These are phyloP conservation scores for Eupithecia subumbrata DNA, from an alignment of 2,888 invertebrate species.

Conservation along the genomic window DNA sequence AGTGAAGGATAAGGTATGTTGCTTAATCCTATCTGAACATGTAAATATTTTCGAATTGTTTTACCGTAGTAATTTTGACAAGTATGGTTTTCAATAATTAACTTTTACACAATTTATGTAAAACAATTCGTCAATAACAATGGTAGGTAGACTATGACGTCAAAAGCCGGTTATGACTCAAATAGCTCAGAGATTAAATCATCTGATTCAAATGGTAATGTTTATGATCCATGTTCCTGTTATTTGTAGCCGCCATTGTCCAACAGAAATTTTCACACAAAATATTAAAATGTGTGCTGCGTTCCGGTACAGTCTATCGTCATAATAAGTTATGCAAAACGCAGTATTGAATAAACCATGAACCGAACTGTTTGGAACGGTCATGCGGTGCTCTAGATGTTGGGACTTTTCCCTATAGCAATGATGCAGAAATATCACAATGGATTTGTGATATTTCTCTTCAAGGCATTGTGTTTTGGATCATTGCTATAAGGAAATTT, in stretches of 20 bases:
- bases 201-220: conserved; percentile 29
- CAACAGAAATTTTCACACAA: conserved; percentile 40
- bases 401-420: conserved; percentile 31
- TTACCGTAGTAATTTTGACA: not conserved
- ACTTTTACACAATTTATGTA: not conserved
- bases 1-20: not conserved
- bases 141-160: not conserved
- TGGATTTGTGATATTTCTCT: not conserved
- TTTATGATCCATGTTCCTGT: conserved; percentile 29
- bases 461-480: not conserved
- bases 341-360: conserved; percentile 45
- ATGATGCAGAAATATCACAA: conserved; percentile 18
- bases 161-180: not conserved
- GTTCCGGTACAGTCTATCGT: conserved; percentile 39
- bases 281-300: conserved; percentile 42
- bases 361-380: conserved; percentile 45
- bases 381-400: conserved; percentile 45
- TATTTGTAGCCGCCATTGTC: conserved; percentile 34
- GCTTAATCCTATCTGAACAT: not conserved
- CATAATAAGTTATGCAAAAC: conserved; percentile 46
- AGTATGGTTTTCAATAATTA: not conserved
- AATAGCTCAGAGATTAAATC: conserved; percentile 13
- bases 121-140: conserved; percentile 2
- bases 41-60: not conserved
- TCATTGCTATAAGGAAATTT: not conserved